These are phyloP conservation scores for Porites cylindrica DNA, from an alignment of 92 coral and sea anemone genomes.

Conservation along the genomic window DNA sequence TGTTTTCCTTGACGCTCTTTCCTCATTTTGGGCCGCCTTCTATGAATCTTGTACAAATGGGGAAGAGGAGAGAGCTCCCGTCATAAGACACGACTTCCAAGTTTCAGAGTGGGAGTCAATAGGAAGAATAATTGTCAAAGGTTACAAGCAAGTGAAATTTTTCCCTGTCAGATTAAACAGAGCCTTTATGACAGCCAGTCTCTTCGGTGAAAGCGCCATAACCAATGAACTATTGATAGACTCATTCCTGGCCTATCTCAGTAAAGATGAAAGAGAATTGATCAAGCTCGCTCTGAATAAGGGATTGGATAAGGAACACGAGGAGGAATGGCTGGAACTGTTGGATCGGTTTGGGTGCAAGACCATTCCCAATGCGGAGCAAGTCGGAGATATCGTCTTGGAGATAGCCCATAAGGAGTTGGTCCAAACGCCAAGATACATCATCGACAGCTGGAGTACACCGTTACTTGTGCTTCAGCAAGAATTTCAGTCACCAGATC, in stretches of 20 bases:
- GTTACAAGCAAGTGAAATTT: conserved; percentile 43
- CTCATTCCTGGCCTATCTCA: conserved; percentile 52
- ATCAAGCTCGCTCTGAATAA: conserved; percentile 28
- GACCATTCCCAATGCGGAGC: conserved; percentile 32
- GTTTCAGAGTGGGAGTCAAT: conserved; percentile 57
- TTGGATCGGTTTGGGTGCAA: conserved; percentile 55
- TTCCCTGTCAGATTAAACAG: conserved; percentile 57
- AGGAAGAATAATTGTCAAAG: conserved; percentile 58
- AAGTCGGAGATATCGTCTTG: conserved; percentile 35
- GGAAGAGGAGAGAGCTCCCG: conserved; percentile 64
- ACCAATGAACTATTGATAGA: conserved; percentile 34
- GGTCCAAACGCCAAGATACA: conserved; percentile 65
- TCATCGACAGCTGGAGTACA: conserved; percentile 52
- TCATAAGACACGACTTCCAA: conserved; percentile 63
- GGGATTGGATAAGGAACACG: conserved; percentile 38
- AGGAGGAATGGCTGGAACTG: conserved; percentile 58
- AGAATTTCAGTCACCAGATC: conserved; percentile 47
- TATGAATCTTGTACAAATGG: conserved; percentile 67
- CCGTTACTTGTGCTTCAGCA: conserved; percentile 20
- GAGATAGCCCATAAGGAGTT: conserved; percentile 76
- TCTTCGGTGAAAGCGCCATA: conserved; percentile 49
- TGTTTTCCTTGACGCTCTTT: conserved; percentile 72
- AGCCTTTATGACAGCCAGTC: conserved; percentile 40
- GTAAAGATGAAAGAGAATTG: conserved; percentile 70
- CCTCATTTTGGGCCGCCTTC: conserved; percentile 61